These are phyloP conservation scores for Pristionchus arcanus DNA, from an alignment of 2,888 invertebrate species.

Conservation along the genomic window DNA sequence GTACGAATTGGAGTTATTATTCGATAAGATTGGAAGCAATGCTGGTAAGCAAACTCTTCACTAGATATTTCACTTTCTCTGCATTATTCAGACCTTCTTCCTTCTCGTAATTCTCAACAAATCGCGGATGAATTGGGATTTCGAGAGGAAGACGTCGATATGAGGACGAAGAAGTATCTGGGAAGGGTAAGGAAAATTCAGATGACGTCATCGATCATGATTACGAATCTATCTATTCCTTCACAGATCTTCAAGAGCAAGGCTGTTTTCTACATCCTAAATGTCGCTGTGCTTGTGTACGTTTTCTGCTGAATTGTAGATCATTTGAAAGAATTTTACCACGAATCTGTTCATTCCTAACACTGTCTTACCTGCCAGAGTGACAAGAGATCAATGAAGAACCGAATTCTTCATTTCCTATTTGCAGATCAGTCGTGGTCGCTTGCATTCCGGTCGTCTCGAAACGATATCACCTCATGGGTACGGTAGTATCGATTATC, in stretches of 20 bases:
- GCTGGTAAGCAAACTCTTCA: background rate
- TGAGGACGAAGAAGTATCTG: constrained; percentile 11
- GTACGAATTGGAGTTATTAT: constrained; percentile 24
- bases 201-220: background rate
- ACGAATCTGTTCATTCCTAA: too few species aligned
- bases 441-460: constrained; percentile 16
- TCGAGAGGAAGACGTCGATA: constrained; percentile 39
- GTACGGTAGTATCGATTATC: background rate
- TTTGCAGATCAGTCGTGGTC: background rate
- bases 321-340: too few species aligned
- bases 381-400: too few species aligned
- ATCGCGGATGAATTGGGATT: constrained; percentile 47
- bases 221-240: background rate
- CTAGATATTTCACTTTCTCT: background rate
- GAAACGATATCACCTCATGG: constrained; percentile 34
- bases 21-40: constrained; percentile 9
- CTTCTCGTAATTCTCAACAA: constrained; percentile 5
- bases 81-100: background rate
- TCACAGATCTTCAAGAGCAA: constrained; percentile 19
- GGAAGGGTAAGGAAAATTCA: background rate
- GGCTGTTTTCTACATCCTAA: constrained; percentile 12
- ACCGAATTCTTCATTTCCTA: background rate
- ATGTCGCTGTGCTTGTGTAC: constrained; percentile 24
- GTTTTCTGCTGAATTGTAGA: background rate
- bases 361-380: too few species aligned